phyloP scores from a whole-genome alignment of 2,797 vertebrate species.

The Hyperoplus immaculatus region DNA sequence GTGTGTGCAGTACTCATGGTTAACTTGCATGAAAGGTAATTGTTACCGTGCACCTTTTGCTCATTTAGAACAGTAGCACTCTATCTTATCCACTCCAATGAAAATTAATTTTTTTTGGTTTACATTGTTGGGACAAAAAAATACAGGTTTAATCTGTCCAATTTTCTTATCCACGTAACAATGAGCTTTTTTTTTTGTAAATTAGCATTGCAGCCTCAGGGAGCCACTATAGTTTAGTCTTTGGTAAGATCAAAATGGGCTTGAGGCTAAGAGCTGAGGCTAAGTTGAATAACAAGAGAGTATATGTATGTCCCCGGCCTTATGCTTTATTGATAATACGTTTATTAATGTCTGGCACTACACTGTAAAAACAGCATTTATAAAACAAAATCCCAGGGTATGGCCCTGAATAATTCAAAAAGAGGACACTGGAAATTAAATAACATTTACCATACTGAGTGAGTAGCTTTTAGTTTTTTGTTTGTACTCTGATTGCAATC shows the following conservation, averaged over 20 bases:
- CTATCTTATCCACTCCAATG: too few species aligned
- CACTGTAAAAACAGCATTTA: background rate
- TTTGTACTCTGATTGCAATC: conserved; percentile 62
- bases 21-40: too few species aligned
- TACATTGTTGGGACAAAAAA: too few species aligned
- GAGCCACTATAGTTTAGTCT: background rate
- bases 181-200: background rate
- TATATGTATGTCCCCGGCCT: background rate
- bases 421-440: background rate
- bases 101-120: too few species aligned
- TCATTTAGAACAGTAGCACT: too few species aligned
- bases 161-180: background rate
- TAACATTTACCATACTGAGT: conserved; percentile 19
- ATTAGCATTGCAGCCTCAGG: background rate
- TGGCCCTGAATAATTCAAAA: conserved; percentile 14
- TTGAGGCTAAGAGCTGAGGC: background rate
- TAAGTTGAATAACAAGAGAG: too few species aligned
- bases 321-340: background rate
- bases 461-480: conserved; percentile 19
- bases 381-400: background rate
- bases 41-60: too few species aligned
- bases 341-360: background rate
- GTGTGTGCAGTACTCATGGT: too few species aligned
- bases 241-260: background rate
- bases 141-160: background rate